Evolutionary conservation across 2,888 invertebrate species (phyloP), one percentile per base, ranked within the genome.

Genomic region (Pollenia amentaria): DNA sequence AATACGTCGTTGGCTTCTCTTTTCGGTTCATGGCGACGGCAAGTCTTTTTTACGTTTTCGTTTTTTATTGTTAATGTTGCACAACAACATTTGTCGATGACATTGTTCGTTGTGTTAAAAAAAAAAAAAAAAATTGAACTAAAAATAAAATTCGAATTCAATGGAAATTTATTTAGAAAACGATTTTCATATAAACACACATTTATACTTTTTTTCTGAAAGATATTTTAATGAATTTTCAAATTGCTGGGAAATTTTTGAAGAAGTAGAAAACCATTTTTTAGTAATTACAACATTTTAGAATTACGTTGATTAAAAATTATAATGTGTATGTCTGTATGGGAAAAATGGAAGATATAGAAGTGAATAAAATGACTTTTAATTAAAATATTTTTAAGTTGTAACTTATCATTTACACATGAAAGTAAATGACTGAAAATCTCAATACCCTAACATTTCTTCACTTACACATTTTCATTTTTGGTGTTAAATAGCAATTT

Each of bases 151-250:
- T 6, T 69, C 9, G 38, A 60, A 40, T 53, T 21, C 48, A 67
- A 85, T 64, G 53, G 65, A 81, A 77, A 85, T 77, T 81, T 85
- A 85, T 85, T 77, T 77, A 72, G 67, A 62, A 76, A 76, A 62
- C 6, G 11, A 51, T 48, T 62, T 40, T 78, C 48, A 62, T 48
- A 48, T 42, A 55, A n/a, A 60, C n/a, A 44, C 18, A 51, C 48
- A 51, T 29, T n/a, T 10, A 48, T 3, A 48, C 4, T 14, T 48
- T 48, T 14, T 67, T 12, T 14, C 1, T 16, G 8, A 2, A 57
- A 46, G n/a, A 46, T 3, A 11, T 14, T 48, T 10, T 51, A 51
- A 48, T 73, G 46, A 75, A 18, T 62, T 62, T 40, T 48, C 2
- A 38, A 75, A 51, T 62, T 75, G 18, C 12, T 48, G 38, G 21